Evolutionary conservation across 1,140 invertebrate genomes (phyloP).

Genomic region (Procambarus virginalis): DNA sequence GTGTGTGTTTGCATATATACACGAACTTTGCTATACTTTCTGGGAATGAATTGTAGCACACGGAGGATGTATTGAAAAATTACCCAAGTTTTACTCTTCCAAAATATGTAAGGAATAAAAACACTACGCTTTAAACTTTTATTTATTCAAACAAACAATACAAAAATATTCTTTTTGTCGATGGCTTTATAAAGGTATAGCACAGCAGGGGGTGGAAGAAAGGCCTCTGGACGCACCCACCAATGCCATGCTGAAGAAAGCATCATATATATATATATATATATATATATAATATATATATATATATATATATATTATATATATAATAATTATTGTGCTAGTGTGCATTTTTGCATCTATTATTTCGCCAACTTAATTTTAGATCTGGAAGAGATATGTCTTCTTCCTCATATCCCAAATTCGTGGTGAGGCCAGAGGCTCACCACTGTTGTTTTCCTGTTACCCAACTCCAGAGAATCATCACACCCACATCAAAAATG

Average conservation of each 20-base stretch:
- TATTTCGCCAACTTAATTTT: background rate
- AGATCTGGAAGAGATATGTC: background rate
- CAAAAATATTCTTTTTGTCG: conserved; percentile 55
- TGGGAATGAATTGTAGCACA: too few relatives aligned
- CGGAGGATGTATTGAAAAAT: too few relatives aligned
- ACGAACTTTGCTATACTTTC: too few relatives aligned
- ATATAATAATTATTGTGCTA: background rate
- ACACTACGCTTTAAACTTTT: conserved; percentile 4
- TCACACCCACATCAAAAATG: background rate
- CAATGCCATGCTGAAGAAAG: too few relatives aligned
- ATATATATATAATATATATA: conserved; percentile 26
- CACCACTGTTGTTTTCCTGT: too few relatives aligned
- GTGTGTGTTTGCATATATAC: too few relatives aligned
- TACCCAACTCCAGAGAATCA: too few relatives aligned
- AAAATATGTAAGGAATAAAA: background rate
- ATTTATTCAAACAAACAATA: conserved; percentile 65
- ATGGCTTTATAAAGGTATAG: background rate
- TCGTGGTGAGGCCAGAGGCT: too few relatives aligned
- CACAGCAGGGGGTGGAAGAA: too few relatives aligned
- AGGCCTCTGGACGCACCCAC: too few relatives aligned
- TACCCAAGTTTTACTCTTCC: too few relatives aligned
- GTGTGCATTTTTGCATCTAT: conserved; percentile 1
- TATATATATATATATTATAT: background rate
- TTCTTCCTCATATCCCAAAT: too few relatives aligned
- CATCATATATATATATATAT: conserved; percentile 15